Conservation (phyloP, 1,140 invertebrate species). For the Magallana ariakensis region DNA sequence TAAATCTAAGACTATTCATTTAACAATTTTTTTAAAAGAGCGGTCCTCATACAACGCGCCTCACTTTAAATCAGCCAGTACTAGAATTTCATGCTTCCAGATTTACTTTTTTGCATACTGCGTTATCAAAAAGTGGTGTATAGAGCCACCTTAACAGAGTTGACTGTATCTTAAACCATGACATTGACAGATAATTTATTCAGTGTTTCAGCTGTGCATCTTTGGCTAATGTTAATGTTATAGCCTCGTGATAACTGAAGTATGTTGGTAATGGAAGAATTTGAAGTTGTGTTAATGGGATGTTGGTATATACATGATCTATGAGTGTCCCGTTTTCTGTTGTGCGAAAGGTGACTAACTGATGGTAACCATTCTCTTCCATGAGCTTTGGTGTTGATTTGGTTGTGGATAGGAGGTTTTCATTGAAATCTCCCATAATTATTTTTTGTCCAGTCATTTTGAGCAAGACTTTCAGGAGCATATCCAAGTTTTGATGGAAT, state of each 20-base stretch:
- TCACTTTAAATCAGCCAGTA: too few species aligned
- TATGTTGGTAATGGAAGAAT: constrained; percentile 7
- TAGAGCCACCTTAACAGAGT: too few species aligned
- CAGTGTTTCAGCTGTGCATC: too few species aligned
- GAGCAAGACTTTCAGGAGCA: neutral
- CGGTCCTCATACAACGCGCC: too few species aligned
- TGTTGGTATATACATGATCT: constrained; percentile 39
- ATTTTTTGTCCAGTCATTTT: neutral
- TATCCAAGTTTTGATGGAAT: too few species aligned
- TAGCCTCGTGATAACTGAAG: constrained; percentile 43
- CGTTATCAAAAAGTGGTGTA: too few species aligned
- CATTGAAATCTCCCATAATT: constrained; percentile 36
- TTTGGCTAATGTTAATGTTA: neutral
- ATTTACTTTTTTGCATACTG: too few species aligned
- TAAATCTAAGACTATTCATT: too few species aligned
- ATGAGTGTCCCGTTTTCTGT: constrained; percentile 33
- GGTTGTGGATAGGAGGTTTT: neutral
- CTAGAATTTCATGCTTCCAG: too few species aligned
- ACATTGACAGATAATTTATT: too few species aligned
- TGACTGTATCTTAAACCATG: too few species aligned
- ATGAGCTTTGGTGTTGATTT: neutral
- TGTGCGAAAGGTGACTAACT: constrained; percentile 14
- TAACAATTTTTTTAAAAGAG: too few species aligned
- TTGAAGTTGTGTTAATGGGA: neutral
- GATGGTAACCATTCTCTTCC: constrained; percentile 10